Percentiles rank a stretch among this genome's conserved stretches.
Conservation (phyloP, 2,113 vertebrate genomes). For the Notarius lentiginosus region DNA sequence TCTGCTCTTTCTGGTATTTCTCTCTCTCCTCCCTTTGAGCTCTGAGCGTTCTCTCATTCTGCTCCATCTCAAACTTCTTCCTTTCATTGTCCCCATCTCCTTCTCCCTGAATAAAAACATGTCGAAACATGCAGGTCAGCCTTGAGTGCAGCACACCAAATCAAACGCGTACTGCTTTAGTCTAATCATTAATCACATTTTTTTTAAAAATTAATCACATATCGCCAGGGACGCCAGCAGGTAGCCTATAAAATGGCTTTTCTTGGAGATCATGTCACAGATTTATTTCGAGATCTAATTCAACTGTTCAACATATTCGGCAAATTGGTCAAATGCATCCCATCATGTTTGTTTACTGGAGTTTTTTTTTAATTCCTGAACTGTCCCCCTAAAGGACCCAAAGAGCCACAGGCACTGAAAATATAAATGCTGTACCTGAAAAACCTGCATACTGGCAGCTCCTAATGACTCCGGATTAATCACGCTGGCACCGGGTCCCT, state of each 20-base stretch:
- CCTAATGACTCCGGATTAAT: conserved; percentile 64
- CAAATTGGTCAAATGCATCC: not conserved
- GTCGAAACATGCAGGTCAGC: conserved; percentile 6
- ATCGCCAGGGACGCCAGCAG: not conserved
- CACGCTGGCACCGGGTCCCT: conserved; percentile 46
- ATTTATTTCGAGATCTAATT: not conserved
- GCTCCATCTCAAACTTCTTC: conserved; percentile 62
- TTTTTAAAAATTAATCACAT: not conserved
- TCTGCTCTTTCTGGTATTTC: conserved; percentile 54
- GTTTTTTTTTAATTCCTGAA: not conserved
- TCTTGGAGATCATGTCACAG: not conserved
- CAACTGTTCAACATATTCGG: not conserved
- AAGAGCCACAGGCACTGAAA: not conserved
- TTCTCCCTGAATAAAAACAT: conserved; percentile 67
- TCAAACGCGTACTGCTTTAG: not conserved
- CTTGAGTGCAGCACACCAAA: not conserved
- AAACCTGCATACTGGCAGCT: conserved; percentile 73
- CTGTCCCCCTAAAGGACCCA: not conserved
- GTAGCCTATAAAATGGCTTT: not conserved
- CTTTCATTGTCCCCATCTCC: conserved; percentile 54
- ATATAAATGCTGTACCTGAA: conserved; percentile 59
- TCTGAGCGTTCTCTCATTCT: conserved; percentile 58
- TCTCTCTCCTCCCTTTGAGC: conserved; percentile 64
- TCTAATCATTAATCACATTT: not conserved
- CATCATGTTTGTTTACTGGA: not conserved